These are phyloP conservation scores for Pinna nobilis DNA, from an alignment of 1,140 invertebrate genomes.

Conservation along the genomic window DNA sequence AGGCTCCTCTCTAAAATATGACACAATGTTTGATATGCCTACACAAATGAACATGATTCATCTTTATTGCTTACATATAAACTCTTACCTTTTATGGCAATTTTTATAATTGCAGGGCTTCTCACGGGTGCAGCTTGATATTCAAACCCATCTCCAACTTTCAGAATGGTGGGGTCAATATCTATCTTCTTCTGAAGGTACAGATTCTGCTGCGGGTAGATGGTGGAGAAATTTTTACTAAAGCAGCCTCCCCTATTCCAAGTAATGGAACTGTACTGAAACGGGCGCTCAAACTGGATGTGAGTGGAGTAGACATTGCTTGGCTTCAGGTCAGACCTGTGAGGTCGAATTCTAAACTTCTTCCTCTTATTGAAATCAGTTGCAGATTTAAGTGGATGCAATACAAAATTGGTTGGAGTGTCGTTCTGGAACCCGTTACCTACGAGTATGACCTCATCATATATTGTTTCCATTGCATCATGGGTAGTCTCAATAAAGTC, in stretches of 20 bases:
- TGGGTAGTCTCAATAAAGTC: constrained; percentile 58
- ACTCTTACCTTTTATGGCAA: constrained; percentile 10
- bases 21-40: too few species aligned
- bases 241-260: constrained; percentile 57
- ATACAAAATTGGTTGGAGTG: constrained; percentile 37
- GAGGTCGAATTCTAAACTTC: constrained; percentile 35
- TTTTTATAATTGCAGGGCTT: neutral
- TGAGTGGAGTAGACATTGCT: constrained; percentile 45
- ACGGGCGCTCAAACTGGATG: constrained; percentile 64
- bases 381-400: constrained; percentile 53
- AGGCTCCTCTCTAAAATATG: too few species aligned
- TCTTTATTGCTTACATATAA: neutral
- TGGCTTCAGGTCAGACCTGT: neutral
- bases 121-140: constrained; percentile 41
- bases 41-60: too few species aligned
- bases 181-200: constrained; percentile 43
- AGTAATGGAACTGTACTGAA: constrained; percentile 63
- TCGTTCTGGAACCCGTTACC: constrained; percentile 45
- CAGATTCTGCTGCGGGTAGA: constrained; percentile 60
- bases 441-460: constrained; percentile 56
- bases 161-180: constrained; percentile 44
- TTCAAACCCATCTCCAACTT: constrained; percentile 30
- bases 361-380: constrained; percentile 43
- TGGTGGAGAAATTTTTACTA: constrained; percentile 59
- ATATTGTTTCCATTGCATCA: constrained; percentile 46